A percentile compares a stretch with the other conserved stretches of the same genome.
Evolutionary conservation across 2,113 vertebrate genomes (phyloP).

Genomic region (Cololabis saira): DNA sequence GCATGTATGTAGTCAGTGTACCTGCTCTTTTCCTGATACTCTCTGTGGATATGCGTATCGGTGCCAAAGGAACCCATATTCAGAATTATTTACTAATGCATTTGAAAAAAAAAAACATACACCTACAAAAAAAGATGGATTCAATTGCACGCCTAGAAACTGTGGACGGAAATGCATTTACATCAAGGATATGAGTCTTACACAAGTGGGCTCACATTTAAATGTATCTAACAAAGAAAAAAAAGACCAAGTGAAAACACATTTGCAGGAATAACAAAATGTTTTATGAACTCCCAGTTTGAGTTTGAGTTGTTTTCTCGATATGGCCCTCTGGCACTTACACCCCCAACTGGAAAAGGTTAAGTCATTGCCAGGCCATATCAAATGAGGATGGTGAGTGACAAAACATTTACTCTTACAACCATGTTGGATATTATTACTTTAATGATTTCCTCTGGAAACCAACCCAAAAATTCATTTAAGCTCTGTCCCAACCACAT

Average conservation of each 20-base stretch:
- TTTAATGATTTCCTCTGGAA: conserved; percentile 25
- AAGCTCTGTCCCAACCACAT: neutral
- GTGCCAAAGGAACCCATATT: too few relatives aligned
- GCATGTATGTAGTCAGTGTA: too few relatives aligned
- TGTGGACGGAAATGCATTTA: too few relatives aligned
- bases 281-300: neutral
- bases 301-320: neutral
- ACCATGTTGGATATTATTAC: conserved; percentile 29
- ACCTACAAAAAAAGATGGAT: too few relatives aligned
- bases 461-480: conserved; percentile 4
- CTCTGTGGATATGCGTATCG: too few relatives aligned
- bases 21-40: too few relatives aligned
- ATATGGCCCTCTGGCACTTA: conserved; percentile 5
- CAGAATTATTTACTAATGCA: too few relatives aligned
- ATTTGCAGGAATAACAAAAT: too few relatives aligned
- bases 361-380: conserved; percentile 10
- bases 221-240: neutral
- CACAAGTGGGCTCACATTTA: neutral
- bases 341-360: conserved; percentile 2
- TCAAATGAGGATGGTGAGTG: conserved; percentile 18
- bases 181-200: neutral
- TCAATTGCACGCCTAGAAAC: too few relatives aligned
- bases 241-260: too few relatives aligned
- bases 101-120: too few relatives aligned
- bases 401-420: conserved; percentile 31